Conservation (phyloP, 2,797 vertebrate genomes). For the Glyptemys insculpta region DNA sequence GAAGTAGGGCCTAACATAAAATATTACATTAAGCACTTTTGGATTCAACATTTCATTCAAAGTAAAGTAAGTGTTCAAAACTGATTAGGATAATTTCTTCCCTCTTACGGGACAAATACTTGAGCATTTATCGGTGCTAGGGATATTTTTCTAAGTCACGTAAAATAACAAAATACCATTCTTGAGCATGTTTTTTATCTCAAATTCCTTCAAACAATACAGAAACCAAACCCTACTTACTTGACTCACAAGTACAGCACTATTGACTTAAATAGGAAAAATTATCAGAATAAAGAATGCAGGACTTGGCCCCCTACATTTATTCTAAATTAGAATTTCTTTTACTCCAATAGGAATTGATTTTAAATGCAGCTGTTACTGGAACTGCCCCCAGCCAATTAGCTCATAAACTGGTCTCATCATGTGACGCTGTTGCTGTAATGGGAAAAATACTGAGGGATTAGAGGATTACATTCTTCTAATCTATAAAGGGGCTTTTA, state of each 20-base stretch:
- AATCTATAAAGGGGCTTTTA: neutral
- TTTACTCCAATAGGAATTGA: neutral
- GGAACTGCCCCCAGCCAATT: neutral
- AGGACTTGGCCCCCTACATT: neutral
- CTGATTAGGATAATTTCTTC: neutral
- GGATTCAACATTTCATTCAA: neutral
- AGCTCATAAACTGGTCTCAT: conserved; percentile 16
- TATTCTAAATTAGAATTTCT: neutral
- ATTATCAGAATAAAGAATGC: neutral
- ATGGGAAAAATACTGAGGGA: neutral
- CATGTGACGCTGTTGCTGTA: neutral
- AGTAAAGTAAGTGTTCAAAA: neutral
- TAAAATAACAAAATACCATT: neutral
- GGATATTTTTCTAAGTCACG: neutral
- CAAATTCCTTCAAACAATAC: neutral
- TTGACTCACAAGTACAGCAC: neutral
- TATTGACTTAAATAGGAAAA: neutral
- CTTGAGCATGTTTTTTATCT: neutral
- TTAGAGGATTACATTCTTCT: conserved; percentile 30
- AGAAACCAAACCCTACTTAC: accelerated
- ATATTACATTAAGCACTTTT: neutral
- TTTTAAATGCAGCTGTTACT: neutral
- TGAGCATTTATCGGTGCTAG: neutral
- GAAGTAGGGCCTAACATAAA: neutral
- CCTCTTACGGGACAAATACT: neutral